Evolutionary conservation across 2,113 vertebrate species (phyloP).

Genomic region (Pipra filicauda): DNA sequence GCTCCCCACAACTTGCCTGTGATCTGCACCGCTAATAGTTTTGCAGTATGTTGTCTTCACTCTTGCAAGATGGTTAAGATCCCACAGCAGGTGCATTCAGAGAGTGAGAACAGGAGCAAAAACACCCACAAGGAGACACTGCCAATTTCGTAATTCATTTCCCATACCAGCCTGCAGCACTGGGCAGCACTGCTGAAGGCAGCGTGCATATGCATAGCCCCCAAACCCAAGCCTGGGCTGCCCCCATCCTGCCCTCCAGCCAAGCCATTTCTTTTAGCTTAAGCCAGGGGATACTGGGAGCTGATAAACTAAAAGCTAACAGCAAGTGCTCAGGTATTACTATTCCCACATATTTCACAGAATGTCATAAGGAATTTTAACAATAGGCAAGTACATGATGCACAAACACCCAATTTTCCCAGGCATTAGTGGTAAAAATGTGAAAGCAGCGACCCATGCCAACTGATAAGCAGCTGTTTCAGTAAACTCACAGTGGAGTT

Average conservation of each 20-base stretch:
- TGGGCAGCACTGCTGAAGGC: neutral
- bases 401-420: conserved; percentile 41
- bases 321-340: neutral
- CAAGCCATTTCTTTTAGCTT: neutral
- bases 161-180: accelerated
- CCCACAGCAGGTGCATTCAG: neutral
- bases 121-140: neutral
- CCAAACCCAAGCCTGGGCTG: neutral
- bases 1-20: neutral
- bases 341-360: neutral
- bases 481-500: neutral
- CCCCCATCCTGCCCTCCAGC: neutral
- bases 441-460: neutral
- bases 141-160: neutral
- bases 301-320: neutral
- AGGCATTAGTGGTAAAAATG: neutral
- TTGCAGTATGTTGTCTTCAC: neutral
- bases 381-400: conserved; percentile 20
- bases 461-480: conserved; percentile 32
- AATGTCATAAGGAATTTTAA: neutral
- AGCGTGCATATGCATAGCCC: accelerated
- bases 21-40: accelerated
- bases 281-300: accelerated
- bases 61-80: neutral
- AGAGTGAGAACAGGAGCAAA: neutral